These are phyloP conservation scores for Caenorhabditis doughertyi DNA, from an alignment of 2,888 invertebrate species.

Conservation along the genomic window DNA sequence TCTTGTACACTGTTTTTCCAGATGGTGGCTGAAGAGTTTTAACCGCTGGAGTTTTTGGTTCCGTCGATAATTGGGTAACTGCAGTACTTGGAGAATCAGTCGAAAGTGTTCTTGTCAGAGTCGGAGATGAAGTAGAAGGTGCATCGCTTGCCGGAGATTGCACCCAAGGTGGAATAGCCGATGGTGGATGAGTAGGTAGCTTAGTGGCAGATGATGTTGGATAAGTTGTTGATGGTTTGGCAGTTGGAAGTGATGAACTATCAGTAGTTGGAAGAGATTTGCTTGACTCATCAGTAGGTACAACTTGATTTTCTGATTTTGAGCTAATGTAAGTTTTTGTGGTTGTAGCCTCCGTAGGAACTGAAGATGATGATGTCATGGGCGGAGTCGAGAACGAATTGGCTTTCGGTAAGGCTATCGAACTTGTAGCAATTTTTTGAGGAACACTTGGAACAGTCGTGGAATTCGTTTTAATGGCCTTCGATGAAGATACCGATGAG, in stretches of 20 bases:
- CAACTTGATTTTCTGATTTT: too few species aligned
- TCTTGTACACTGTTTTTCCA: background rate
- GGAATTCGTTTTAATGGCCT: too few species aligned
- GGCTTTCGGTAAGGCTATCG: too few species aligned
- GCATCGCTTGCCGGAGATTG: background rate
- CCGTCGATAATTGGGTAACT: background rate
- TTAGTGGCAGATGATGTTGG: background rate
- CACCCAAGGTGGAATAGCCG: constrained; percentile 15
- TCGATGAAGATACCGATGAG: too few species aligned
- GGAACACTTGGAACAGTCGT: too few species aligned
- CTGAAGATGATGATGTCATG: background rate
- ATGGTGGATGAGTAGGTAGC: constrained; percentile 3
- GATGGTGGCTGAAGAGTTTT: background rate
- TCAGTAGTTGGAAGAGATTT: background rate
- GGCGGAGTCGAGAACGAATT: too few species aligned
- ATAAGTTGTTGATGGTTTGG: background rate
- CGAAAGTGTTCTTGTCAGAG: background rate
- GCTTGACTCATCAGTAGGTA: too few species aligned
- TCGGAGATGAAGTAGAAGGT: background rate
- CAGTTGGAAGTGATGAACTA: constrained; percentile 5
- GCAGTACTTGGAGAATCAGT: background rate
- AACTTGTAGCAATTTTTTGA: too few species aligned
- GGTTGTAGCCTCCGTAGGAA: too few species aligned
- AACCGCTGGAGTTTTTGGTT: background rate
- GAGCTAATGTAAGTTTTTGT: too few species aligned